Base-by-base conservation (phyloP, 2,888 invertebrate genomes). In the Gerosis bhagava region DNA sequence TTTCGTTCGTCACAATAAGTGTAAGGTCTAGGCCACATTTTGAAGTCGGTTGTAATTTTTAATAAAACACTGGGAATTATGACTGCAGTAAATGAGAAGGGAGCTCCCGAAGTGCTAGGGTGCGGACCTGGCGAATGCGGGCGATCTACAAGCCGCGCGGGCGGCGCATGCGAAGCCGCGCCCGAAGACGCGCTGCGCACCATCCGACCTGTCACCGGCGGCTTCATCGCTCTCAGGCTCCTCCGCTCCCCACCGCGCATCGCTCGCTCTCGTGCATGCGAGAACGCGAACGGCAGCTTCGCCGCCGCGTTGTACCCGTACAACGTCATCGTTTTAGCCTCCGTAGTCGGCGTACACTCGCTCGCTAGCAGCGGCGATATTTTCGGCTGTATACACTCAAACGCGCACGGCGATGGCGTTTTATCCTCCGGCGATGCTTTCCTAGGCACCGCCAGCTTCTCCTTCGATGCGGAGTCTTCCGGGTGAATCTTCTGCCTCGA, bases 281-380 rank as follows among this genome's bases (percentile, higher is more conserved):
- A 83, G 64, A 89, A 89, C 62, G 86, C 81, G 63, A 88, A 89
- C 35, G 89, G 89, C 49, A 89, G 69, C 62, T 77, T 77, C 51
- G 89, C 89, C 6, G 87, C 87, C 45, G 87, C 87, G 65, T 88
- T 89, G 79, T 89, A 89, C 7, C 89, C 89, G 60, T 89, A 89
- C 63, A 83, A 60, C 63, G 87, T 87, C 88, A 88, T 86, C 50
- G 86, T 79, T 31, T 73, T 70, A 39, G 80, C 64, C 53, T 89
- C 89, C 25, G 82, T 71, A 21, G 81, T 78, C 32, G 84, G 78
- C 51, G 84, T 77, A 56, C 73, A 78, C 50, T 73, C 78, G 59
- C 73, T 73, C 41, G 83, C 78, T 35, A 86, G 63, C 45, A 80
- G 54, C 55, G 88, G 83, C 7, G 88, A 87, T 57, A 89, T 89